Conservation (phyloP, 2,888 invertebrate species). For the Carabus problematicus region DNA sequence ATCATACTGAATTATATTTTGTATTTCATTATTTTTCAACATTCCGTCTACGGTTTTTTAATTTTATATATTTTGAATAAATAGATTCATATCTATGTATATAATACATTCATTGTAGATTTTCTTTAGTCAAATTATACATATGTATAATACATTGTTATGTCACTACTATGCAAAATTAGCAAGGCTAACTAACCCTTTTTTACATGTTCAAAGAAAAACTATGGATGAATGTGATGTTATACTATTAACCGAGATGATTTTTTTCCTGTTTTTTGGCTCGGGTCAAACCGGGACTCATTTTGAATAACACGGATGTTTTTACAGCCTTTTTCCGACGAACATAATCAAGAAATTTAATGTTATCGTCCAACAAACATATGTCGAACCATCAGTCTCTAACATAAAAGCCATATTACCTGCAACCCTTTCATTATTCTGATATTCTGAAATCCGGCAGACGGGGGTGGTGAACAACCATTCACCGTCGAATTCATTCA, state of each 20-base stretch:
- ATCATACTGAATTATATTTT: too few relatives aligned
- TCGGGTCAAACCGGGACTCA: constrained; percentile 29
- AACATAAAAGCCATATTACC: constrained; percentile 8
- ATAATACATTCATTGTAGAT: too few relatives aligned
- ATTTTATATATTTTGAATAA: too few relatives aligned
- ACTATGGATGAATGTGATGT: too few relatives aligned
- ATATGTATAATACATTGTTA: too few relatives aligned
- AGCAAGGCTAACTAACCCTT: background rate
- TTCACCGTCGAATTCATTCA: too few relatives aligned
- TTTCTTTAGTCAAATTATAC: too few relatives aligned
- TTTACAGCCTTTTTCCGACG: constrained; percentile 1
- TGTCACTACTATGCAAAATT: background rate
- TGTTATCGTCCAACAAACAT: constrained; percentile 8
- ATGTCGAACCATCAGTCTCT: constrained; percentile 10
- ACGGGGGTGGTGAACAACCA: background rate
- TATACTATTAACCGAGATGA: background rate
- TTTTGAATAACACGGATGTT: constrained; percentile 25
- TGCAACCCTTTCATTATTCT: constrained; percentile 20
- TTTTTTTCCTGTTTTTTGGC: constrained; percentile 29
- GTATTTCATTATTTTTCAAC: too few relatives aligned
- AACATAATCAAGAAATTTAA: constrained; percentile 20
- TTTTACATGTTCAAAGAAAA: background rate
- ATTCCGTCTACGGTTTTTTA: too few relatives aligned
- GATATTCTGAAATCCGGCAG: constrained; percentile 1
- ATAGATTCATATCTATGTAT: too few relatives aligned